These are phyloP conservation scores for Diuraphis noxia DNA, from an alignment of 1,140 invertebrate genomes.

Conservation along the genomic window DNA sequence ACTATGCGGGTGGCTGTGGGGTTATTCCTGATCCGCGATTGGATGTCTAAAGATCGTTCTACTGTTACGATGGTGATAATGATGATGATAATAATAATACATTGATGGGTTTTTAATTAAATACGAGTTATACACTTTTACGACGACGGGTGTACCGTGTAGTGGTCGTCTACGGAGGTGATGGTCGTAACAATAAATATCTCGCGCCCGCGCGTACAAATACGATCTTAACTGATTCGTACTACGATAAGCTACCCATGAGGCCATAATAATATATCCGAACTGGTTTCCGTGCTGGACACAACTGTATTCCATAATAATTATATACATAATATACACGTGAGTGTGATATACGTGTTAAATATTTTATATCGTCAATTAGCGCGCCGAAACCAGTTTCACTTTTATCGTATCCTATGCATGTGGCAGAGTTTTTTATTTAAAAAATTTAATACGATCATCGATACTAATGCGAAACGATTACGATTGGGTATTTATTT, in stretches of 20 bases:
- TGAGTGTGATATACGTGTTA: not conserved
- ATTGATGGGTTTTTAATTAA: not conserved
- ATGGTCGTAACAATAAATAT: not conserved
- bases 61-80: not conserved
- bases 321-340: not conserved
- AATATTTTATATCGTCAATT: slow-evolving; percentile 6
- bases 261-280: not conserved
- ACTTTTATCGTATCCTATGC: not conserved
- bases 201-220: not conserved
- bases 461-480: not conserved
- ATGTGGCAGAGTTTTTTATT: not conserved
- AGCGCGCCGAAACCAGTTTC: slow-evolving; percentile 12
- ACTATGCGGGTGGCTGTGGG: too few relatives aligned
- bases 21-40: not conserved
- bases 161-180: not conserved
- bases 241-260: not conserved
- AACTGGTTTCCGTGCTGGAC: not conserved
- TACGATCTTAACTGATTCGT: not conserved
- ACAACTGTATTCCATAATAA: not conserved
- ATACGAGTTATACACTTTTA: not conserved
- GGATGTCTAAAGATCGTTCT: not conserved
- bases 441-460: not conserved
- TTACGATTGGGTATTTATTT: not conserved
- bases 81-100: too few relatives aligned
- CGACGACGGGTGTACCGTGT: not conserved